Evolutionary conservation across 2,113 vertebrate genomes (phyloP).

Genomic region (Chaetura pelagica): DNA sequence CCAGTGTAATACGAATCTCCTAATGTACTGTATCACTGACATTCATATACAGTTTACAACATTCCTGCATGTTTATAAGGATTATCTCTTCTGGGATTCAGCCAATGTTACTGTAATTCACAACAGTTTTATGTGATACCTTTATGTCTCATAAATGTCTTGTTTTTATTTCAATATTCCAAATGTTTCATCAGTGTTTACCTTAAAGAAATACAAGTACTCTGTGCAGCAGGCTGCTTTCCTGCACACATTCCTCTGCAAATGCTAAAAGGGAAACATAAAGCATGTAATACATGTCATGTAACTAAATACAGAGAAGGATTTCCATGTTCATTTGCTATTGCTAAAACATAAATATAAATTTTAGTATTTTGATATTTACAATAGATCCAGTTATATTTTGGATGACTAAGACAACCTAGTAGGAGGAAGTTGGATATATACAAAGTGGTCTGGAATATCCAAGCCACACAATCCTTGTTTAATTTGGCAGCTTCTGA

Average conservation of each 20-base stretch:
- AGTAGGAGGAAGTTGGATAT: neutral
- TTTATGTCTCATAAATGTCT: slow-evolving; percentile 71
- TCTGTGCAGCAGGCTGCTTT: slow-evolving; percentile 24
- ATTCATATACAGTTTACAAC: slow-evolving; percentile 70
- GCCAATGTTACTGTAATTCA: slow-evolving; percentile 69
- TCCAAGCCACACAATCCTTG: slow-evolving; percentile 27
- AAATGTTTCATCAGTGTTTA: slow-evolving; percentile 58
- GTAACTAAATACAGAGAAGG: slow-evolving; percentile 25
- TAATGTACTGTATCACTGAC: slow-evolving; percentile 66
- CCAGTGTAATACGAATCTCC: slow-evolving; percentile 64
- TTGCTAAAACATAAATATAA: slow-evolving; percentile 27
- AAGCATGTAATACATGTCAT: neutral
- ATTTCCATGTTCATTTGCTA: neutral
- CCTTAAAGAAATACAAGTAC: slow-evolving; percentile 56
- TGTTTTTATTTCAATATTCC: slow-evolving; percentile 68
- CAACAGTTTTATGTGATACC: slow-evolving; percentile 68
- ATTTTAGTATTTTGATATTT: slow-evolving; percentile 49
- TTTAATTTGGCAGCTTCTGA: slow-evolving; percentile 57
- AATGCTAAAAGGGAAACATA: neutral
- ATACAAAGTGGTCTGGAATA: slow-evolving; percentile 8
- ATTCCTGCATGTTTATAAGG: slow-evolving; percentile 72
- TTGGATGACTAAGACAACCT: neutral
- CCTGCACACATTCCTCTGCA: slow-evolving; percentile 23
- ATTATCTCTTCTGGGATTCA: slow-evolving; percentile 71
- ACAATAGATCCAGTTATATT: neutral